Conservation (phyloP, 2,113 vertebrate genomes). For the Saiga tatarica region DNA sequence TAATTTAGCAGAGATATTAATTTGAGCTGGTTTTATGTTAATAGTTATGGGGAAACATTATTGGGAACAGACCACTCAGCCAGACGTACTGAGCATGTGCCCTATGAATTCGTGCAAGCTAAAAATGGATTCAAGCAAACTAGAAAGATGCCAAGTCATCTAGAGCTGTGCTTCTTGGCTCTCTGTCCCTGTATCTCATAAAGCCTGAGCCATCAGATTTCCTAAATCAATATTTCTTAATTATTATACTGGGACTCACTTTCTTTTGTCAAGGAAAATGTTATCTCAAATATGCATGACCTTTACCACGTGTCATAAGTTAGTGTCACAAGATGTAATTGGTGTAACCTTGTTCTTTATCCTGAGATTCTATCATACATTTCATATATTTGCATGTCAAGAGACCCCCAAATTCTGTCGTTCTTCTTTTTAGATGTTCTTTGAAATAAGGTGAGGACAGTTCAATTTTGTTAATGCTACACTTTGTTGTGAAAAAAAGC, state of each 20-base stretch:
- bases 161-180: background rate
- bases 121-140: background rate
- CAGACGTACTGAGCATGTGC: background rate
- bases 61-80: background rate
- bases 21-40: conserved; percentile 59
- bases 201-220: background rate
- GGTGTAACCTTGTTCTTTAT: background rate
- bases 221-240: conserved; percentile 54
- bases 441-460: background rate
- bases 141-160: conserved; percentile 21
- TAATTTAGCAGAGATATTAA: conserved; percentile 75
- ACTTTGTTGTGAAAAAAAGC: background rate
- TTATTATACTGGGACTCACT: conserved; percentile 57
- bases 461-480: background rate
- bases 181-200: background rate
- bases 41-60: conserved; percentile 52
- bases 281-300: conserved; percentile 17
- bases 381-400: background rate
- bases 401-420: background rate
- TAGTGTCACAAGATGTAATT: background rate
- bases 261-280: conserved; percentile 22
- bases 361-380: background rate
- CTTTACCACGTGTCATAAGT: background rate
- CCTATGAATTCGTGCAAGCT: background rate
- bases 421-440: background rate